Conservation (phyloP, 1,140 invertebrate species). For the Zaprionus kolodkinae region DNA sequence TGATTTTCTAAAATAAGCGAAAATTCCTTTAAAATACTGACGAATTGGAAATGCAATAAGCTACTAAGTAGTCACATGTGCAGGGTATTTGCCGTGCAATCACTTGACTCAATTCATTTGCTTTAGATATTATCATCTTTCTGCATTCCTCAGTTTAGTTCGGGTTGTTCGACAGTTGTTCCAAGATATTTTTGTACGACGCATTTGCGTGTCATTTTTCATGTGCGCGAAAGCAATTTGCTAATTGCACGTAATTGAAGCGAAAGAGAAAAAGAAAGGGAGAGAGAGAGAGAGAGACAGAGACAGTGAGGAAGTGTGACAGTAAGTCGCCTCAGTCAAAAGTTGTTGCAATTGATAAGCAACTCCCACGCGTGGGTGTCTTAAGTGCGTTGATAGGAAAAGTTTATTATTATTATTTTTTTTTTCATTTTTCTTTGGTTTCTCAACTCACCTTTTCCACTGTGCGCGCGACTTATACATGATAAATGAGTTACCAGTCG, state of each 20-base stretch:
- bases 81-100: conserved; percentile 1
- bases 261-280: not conserved
- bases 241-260: conserved; percentile 37
- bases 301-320: not conserved
- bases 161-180: conserved; percentile 27
- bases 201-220: conserved; percentile 38
- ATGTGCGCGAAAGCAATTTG: conserved; percentile 36
- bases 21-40: no score
- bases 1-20: no score
- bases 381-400: conserved; percentile 42
- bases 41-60: no score
- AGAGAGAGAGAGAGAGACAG: not conserved
- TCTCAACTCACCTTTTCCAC: conserved; percentile 55
- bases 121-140: not conserved
- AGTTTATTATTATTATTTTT: not conserved
- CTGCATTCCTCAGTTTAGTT: conserved; percentile 4
- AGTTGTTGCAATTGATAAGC: conserved; percentile 37
- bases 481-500: conserved; percentile 66
- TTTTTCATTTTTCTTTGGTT: conserved; percentile 53
- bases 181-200: conserved; percentile 21
- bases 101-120: not conserved
- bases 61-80: no score
- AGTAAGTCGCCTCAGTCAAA: conserved; percentile 23
- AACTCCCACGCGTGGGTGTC: conserved; percentile 6
- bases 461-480: conserved; percentile 28